Conservation (phyloP, 2,113 vertebrate species). For the Nestor notabilis region DNA sequence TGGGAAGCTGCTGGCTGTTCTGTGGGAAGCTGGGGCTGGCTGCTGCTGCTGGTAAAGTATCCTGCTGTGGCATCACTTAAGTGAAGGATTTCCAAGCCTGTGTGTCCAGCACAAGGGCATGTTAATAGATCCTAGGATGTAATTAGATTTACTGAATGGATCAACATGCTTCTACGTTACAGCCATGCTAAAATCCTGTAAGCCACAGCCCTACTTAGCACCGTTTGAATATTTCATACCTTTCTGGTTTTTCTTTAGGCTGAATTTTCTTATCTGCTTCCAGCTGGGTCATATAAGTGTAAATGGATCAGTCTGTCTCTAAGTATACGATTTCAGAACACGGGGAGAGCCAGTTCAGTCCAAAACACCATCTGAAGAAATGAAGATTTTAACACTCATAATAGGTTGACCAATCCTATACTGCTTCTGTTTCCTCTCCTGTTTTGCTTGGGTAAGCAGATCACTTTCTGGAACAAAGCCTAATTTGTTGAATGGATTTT, state of each 20-base stretch:
- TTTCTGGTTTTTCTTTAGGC: not conserved
- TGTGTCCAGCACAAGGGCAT: not conserved
- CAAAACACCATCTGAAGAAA: not conserved
- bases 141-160: not conserved
- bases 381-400: not conserved
- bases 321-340: not conserved
- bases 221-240: not conserved
- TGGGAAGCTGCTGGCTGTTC: not conserved
- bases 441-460: not conserved
- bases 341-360: not conserved
- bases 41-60: not conserved
- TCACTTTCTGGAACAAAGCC: not conserved
- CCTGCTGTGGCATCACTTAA: not conserved
- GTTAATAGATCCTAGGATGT: not conserved
- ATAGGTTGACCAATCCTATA: not conserved
- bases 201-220: not conserved
- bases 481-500: not conserved
- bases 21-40: not conserved
- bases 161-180: not conserved
- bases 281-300: not conserved
- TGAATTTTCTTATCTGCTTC: not conserved
- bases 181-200: not conserved
- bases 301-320: not conserved
- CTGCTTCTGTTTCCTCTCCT: not conserved
- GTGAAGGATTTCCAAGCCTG: not conserved